Conservation (phyloP, 1,140 invertebrate species). For the Zaprionus ornatus region DNA sequence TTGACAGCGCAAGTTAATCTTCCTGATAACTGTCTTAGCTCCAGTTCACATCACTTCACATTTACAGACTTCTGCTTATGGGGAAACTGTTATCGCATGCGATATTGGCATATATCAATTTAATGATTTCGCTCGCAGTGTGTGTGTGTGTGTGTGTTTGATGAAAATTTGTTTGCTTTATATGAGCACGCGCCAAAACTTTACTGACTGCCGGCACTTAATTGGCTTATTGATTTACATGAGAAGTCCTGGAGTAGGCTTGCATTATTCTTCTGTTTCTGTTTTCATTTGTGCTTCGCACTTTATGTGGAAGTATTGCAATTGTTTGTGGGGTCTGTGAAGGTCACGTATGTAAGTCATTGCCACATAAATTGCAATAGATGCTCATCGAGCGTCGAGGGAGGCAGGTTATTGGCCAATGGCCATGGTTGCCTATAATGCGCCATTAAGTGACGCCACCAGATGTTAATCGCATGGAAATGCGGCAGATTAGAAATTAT, state of each 20-base stretch:
- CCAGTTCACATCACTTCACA: not conserved
- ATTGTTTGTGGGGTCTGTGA: conserved; percentile 12
- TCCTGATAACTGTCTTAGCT: not conserved
- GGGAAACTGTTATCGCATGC: conserved; percentile 16
- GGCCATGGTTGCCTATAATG: conserved; percentile 47
- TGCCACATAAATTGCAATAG: conserved; percentile 55
- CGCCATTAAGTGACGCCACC: conserved; percentile 67
- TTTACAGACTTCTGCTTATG: not conserved
- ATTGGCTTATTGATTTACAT: conserved; percentile 64
- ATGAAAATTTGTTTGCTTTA: conserved; percentile 59
- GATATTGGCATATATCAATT: conserved; percentile 45
- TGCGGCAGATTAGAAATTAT: conserved; percentile 80
- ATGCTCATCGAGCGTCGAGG: not conserved
- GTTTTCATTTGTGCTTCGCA: conserved; percentile 5
- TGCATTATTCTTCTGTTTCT: conserved; percentile 33
- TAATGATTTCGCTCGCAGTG: conserved; percentile 15
- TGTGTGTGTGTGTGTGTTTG: conserved; percentile 45
- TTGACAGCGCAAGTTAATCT: not conserved
- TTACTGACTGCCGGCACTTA: conserved; percentile 55
- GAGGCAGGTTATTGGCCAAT: conserved; percentile 42
- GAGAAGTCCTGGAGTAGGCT: not conserved
- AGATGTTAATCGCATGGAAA: conserved; percentile 80
- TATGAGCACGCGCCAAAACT: conserved; percentile 33
- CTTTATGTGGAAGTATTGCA: conserved; percentile 25
- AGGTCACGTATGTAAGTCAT: conserved; percentile 51